Evolutionary conservation across 1,140 invertebrate genomes (phyloP).

Genomic region (Patella vulgata): DNA sequence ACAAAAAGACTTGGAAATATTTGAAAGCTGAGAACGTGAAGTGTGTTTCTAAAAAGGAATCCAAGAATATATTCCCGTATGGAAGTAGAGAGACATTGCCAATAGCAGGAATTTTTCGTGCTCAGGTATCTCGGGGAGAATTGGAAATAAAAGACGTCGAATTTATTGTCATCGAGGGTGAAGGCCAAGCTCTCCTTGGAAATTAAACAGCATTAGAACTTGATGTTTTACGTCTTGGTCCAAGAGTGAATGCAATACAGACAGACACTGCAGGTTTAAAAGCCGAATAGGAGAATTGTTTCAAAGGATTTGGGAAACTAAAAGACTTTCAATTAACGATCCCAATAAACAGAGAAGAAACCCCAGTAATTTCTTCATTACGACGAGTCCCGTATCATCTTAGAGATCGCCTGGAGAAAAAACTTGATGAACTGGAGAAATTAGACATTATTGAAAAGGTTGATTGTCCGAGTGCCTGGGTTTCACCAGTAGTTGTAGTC

Average conservation of each 20-base stretch:
- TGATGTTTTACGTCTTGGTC: slow-evolving; percentile 11
- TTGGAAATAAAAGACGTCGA: background rate
- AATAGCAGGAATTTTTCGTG: background rate
- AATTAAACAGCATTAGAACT: slow-evolving; percentile 10
- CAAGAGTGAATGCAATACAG: background rate
- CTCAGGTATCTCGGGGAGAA: background rate
- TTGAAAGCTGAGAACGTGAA: background rate
- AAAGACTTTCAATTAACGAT: no score
- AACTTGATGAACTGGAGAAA: slow-evolving; percentile 29
- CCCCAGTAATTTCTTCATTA: background rate
- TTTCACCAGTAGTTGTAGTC: slow-evolving; percentile 23
- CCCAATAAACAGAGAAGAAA: background rate
- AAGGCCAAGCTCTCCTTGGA: slow-evolving; percentile 1
- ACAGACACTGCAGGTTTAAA: background rate
- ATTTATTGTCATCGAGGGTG: slow-evolving; percentile 11
- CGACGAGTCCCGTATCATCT: background rate
- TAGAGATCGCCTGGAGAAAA: background rate
- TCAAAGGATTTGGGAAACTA: no score
- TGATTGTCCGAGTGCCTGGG: slow-evolving; percentile 27
- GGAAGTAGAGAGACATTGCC: slow-evolving; percentile 2
- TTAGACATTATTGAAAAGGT: slow-evolving; percentile 30
- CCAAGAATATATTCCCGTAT: slow-evolving; percentile 8
- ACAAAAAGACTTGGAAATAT: slow-evolving; percentile 8
- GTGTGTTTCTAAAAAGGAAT: no score
- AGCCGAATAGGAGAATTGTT: slow-evolving; percentile 20